A percentile compares a stretch with the other conserved stretches of the same genome.
phyloP scores from a whole-genome alignment of 2,113 vertebrate genomes.

The Sinocyclocheilus maitianheensis region DNA sequence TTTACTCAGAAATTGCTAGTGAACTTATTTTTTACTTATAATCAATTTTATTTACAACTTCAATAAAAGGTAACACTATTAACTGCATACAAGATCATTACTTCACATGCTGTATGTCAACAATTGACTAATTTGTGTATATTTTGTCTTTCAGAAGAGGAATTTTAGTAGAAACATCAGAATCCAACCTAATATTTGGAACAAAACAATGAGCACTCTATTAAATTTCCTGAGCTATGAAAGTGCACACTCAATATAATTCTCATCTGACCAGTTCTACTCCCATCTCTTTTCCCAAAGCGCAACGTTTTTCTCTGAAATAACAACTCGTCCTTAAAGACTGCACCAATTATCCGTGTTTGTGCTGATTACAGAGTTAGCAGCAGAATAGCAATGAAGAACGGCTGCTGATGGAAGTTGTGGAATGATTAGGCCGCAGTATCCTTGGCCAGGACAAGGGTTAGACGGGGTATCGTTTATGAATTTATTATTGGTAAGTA shows the following conservation, averaged over 20 bases:
- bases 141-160: background rate
- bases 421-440: conserved; percentile 55
- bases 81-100: too few relatives aligned
- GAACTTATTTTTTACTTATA: too few relatives aligned
- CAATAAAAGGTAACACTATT: too few relatives aligned
- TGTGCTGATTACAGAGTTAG: conserved; percentile 48
- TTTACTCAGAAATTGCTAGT: too few relatives aligned
- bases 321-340: conserved; percentile 51
- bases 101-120: too few relatives aligned
- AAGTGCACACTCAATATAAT: background rate
- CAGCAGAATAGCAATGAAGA: conserved; percentile 52
- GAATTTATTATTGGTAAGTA: conserved; percentile 67
- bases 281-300: background rate
- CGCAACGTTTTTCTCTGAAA: conserved; percentile 34
- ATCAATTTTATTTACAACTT: too few relatives aligned
- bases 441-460: conserved; percentile 53
- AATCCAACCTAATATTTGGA: background rate
- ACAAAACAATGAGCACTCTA: background rate
- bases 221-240: background rate
- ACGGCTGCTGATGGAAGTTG: conserved; percentile 39
- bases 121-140: background rate
- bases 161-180: background rate
- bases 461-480: conserved; percentile 56
- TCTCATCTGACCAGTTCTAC: background rate
- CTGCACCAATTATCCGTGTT: conserved; percentile 53